Evolutionary conservation across 1,140 invertebrate genomes (phyloP), one percentile per base, ranked within the genome.

Genomic region (Heliothis virescens): DNA sequence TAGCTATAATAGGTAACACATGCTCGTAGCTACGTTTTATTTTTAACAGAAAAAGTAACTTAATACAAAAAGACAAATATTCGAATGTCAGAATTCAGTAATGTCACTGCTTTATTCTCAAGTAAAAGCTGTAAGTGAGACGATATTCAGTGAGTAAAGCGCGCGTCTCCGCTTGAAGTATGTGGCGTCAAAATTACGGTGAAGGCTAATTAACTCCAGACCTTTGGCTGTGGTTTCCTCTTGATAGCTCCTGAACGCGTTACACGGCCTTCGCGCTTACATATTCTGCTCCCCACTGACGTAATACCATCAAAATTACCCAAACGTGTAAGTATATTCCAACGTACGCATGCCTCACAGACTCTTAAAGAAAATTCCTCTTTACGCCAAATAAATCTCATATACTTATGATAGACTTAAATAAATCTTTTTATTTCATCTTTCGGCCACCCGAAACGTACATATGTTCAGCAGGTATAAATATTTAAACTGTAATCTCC

Each of bases 161-260:
- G 50, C n/a, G 15, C 26, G 69, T 34, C 9, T 52, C 48, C 48
- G 47, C 52, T 53, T 69, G 69, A 55, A 72, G 69, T 57, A 57
- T 72, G 77, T 57, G 63, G 57, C 77, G 65, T 71, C 34, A 79
- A 79, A 79, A 79, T 79, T 62, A 60, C 65, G 65, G 65, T 72
- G 67, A 57, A 72, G 77, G 15, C 77, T 79, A 79, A 72, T 79
- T 79, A 79, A 79, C 77, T 71, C 59, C 29, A 79, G 77, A 63
- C 67, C 77, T 72, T 72, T 79, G 57, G 67, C 15, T 79, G 77
- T 52, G 77, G 77, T 79, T 72, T 18, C 60, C 34, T 29, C 18
- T 72, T 72, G 55, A 79, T 79, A 52, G 77, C 77, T 72, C 55
- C 53, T 57, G 69, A 72, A 57, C 69, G 52, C 52, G 65, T 26